A percentile compares a stretch with the other conserved stretches of the same genome.
Evolutionary conservation across 2,888 invertebrate genomes (phyloP).

Genomic region (Scaptomyza parva): DNA sequence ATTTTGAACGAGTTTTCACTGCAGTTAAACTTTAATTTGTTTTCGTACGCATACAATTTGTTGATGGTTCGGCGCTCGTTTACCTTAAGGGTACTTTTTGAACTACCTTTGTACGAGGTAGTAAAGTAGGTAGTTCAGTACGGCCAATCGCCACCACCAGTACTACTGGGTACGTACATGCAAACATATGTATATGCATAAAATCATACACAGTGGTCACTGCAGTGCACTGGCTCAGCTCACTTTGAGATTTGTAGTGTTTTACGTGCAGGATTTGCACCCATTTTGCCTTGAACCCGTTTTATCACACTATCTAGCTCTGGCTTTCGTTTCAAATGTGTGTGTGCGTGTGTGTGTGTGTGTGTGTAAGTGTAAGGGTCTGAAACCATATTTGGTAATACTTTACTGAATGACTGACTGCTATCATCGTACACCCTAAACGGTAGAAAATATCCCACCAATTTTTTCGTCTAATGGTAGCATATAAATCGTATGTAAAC

Average conservation of each 20-base stretch:
- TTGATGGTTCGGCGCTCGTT: too few relatives aligned
- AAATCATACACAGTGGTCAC: slow-evolving; percentile 14
- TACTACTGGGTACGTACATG: too few relatives aligned
- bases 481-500: background rate
- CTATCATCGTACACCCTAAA: background rate
- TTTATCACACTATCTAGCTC: slow-evolving; percentile 17
- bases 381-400: too few relatives aligned
- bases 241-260: slow-evolving; percentile 43
- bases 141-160: too few relatives aligned
- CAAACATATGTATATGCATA: background rate
- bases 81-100: too few relatives aligned
- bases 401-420: background rate
- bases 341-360: background rate
- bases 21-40: too few relatives aligned
- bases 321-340: slow-evolving; percentile 8
- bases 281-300: slow-evolving; percentile 57
- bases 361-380: too few relatives aligned
- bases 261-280: slow-evolving; percentile 44
- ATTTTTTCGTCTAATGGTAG: background rate
- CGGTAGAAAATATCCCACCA: background rate
- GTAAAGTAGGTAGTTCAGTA: too few relatives aligned
- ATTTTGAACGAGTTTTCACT: too few relatives aligned
- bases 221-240: slow-evolving; percentile 42
- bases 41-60: too few relatives aligned
- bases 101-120: too few relatives aligned